Percentiles rank a stretch among this genome's conserved stretches.
Evolutionary conservation across 2,797 vertebrate genomes (phyloP).

Genomic region (Columba guinea): DNA sequence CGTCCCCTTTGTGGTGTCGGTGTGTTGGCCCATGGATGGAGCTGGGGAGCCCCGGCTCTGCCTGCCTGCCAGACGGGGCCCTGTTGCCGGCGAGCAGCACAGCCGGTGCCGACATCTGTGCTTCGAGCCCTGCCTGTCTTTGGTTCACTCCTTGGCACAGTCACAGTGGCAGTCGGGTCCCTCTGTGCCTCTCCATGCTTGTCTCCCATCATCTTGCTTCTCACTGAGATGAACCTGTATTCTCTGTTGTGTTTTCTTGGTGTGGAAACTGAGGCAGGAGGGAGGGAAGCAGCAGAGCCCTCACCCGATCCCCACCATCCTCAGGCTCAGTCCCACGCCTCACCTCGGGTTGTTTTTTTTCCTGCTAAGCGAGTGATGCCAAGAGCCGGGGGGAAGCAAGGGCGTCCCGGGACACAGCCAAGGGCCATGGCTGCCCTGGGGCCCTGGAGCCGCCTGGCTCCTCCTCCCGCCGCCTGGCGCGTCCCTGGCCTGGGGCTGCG

Average conservation of each 20-base stretch:
- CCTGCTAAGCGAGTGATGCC: background rate
- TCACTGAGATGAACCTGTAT: rapidly evolving
- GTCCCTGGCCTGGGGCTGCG: background rate
- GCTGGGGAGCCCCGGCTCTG: background rate
- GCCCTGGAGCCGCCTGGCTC: background rate
- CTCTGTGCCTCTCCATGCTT: background rate
- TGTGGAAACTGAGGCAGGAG: slow-evolving; percentile 36
- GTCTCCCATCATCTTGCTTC: background rate
- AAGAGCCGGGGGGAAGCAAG: background rate
- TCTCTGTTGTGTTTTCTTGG: background rate
- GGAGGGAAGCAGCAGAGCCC: background rate
- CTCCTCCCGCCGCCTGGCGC: background rate
- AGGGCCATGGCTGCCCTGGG: background rate
- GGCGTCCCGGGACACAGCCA: background rate
- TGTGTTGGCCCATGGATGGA: background rate
- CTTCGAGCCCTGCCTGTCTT: slow-evolving; percentile 1
- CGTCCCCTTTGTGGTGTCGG: too few species aligned
- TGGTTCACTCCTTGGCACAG: background rate
- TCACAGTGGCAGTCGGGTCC: background rate
- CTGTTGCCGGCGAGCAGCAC: background rate
- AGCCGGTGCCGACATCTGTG: slow-evolving; percentile 38
- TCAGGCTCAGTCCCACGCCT: background rate
- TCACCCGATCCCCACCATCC: background rate
- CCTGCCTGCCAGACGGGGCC: slow-evolving; percentile 21
- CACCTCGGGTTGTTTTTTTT: background rate